A percentile compares a stretch with the other conserved stretches of the same genome.
Conservation (phyloP, 2,797 vertebrate species). For the Balearica regulorum region DNA sequence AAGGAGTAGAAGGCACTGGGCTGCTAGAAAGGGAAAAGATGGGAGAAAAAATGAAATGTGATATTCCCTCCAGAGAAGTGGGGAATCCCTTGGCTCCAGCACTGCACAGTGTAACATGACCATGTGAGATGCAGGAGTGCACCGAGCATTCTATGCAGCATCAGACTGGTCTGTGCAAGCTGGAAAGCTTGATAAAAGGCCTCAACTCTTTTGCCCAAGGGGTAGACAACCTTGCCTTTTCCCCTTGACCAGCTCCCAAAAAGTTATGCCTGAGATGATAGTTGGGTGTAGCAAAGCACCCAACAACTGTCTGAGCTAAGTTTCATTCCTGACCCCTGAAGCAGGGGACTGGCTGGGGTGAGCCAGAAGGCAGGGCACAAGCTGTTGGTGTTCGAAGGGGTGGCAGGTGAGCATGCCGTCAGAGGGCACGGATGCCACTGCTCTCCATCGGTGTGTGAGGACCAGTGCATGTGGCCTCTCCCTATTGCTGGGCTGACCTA, state of each 20-base stretch:
- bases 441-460: fast-evolving
- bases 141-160: neutral
- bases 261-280: neutral
- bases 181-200: neutral
- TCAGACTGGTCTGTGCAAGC: neutral
- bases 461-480: neutral
- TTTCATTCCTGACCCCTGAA: neutral
- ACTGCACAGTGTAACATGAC: fast-evolving
- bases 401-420: neutral
- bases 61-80: neutral
- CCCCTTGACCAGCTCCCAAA: neutral
- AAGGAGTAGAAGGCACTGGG: neutral
- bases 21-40: neutral
- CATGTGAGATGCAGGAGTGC: neutral
- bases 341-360: neutral
- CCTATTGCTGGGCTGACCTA: neutral
- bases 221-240: neutral
- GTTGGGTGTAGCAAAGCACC: neutral
- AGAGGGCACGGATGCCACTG: neutral
- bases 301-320: neutral
- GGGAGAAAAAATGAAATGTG: neutral
- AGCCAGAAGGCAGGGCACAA: neutral
- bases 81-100: neutral
- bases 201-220: neutral
- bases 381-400: neutral